phyloP scores from a whole-genome alignment of 2,888 invertebrate genomes.

The Masnerella sp. region DNA sequence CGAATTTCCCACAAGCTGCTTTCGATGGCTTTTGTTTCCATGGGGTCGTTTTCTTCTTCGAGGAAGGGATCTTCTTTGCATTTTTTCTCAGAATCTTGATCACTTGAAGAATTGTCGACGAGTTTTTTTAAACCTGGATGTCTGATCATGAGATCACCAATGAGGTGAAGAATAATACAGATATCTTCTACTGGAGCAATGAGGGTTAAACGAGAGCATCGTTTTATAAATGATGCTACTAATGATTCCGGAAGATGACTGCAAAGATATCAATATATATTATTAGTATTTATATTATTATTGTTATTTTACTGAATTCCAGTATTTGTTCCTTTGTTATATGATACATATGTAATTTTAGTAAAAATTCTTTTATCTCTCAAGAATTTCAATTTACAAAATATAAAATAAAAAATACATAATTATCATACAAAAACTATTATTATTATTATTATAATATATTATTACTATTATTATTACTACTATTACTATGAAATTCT shows the following conservation, averaged over 20 bases:
- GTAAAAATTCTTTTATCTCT: too few species aligned
- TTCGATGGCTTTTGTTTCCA: constrained; percentile 88
- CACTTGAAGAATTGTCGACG: constrained; percentile 79
- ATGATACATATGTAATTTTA: too few species aligned
- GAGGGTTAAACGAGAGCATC: constrained; percentile 89
- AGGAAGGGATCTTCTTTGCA: constrained; percentile 87
- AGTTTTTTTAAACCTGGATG: constrained; percentile 89
- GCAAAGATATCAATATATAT: too few species aligned
- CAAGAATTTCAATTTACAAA: too few species aligned
- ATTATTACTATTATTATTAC: too few species aligned
- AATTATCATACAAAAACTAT: too few species aligned
- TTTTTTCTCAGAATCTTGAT: constrained; percentile 68
- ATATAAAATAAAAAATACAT: too few species aligned
- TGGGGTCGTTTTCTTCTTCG: constrained; percentile 88
- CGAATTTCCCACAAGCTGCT: constrained; percentile 96
- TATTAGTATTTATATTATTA: too few species aligned
- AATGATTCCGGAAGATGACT: constrained; percentile 94
- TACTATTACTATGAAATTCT: too few species aligned
- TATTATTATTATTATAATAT: too few species aligned
- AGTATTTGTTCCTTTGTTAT: too few species aligned
- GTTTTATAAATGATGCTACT: constrained; percentile 96
- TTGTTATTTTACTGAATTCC: too few species aligned
- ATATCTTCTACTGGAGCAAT: constrained; percentile 90
- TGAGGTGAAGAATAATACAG: constrained; percentile 86
- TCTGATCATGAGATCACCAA: constrained; percentile 90